These are phyloP conservation scores for Axis porcinus DNA, from an alignment of 2,113 vertebrate genomes.

Conservation along the genomic window DNA sequence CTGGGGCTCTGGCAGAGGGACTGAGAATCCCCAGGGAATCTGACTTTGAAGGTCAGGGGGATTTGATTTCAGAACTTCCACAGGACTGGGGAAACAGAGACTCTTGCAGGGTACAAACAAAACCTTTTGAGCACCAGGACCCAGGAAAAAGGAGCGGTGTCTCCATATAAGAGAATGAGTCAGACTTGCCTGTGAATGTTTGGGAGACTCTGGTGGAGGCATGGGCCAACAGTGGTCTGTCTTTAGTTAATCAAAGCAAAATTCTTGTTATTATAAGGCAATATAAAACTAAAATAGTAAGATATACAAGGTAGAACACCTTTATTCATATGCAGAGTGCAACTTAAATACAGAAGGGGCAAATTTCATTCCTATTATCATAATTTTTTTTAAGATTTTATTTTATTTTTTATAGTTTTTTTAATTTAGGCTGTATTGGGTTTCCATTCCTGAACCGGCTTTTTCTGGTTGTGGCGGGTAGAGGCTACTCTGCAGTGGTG, in stretches of 20 bases:
- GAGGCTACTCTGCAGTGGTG: not conserved
- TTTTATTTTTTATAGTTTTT: not conserved
- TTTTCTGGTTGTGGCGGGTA: accelerated
- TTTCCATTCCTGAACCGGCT: not conserved
- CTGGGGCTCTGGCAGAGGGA: not conserved
- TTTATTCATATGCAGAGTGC: not conserved
- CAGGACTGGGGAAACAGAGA: not conserved
- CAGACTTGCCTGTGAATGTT: not conserved
- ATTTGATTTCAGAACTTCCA: not conserved
- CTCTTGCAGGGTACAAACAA: not conserved
- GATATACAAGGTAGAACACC: not conserved
- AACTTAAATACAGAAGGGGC: not conserved
- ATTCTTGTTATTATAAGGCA: not conserved
- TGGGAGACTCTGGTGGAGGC: not conserved
- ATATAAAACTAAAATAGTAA: not conserved
- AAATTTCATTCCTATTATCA: not conserved
- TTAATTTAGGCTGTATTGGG: not conserved
- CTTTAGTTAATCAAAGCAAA: not conserved
- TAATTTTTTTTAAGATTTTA: not conserved
- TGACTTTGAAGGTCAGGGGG: not conserved
- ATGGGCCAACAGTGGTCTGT: not conserved
- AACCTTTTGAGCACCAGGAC: not conserved
- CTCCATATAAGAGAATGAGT: not conserved
- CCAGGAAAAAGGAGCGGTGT: not conserved
- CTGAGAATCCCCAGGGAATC: not conserved